phyloP scores from a whole-genome alignment of 2,113 vertebrate genomes.

The Ailurus styani region DNA sequence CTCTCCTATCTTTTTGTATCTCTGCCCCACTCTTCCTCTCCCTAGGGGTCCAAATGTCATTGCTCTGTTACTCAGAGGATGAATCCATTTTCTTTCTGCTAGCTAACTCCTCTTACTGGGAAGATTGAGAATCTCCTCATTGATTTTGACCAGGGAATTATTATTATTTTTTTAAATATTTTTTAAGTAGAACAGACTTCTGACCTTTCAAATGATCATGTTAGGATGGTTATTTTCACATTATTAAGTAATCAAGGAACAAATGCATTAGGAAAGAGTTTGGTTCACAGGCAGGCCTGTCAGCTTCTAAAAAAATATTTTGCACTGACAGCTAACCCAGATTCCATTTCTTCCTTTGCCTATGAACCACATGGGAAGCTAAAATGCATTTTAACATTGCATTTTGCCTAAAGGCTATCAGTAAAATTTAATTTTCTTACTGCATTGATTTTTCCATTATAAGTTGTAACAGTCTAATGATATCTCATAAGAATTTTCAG shows the following conservation, averaged over 20 bases:
- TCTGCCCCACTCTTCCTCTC: conserved; percentile 73
- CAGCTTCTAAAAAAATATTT: conserved; percentile 77
- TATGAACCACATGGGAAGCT: conserved; percentile 88
- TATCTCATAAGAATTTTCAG: conserved; percentile 86
- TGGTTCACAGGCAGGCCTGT: conserved; percentile 76
- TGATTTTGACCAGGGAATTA: conserved; percentile 86
- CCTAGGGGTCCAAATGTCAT: conserved; percentile 82
- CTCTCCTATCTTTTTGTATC: conserved; percentile 80
- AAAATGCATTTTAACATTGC: conserved; percentile 94
- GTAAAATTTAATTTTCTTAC: conserved; percentile 98
- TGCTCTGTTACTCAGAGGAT: conserved; percentile 78
- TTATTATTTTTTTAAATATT: conserved; percentile 80
- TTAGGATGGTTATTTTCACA: conserved; percentile 88
- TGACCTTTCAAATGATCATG: conserved; percentile 92
- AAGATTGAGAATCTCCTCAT: conserved; percentile 82
- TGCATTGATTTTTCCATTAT: conserved; percentile 94
- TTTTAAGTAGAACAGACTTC: conserved; percentile 84
- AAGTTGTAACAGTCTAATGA: conserved; percentile 90
- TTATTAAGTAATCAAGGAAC: conserved; percentile 90
- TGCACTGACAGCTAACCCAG: conserved; percentile 83
- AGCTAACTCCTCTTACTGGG: conserved; percentile 80
- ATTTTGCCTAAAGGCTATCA: conserved; percentile 97
- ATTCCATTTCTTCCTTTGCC: conserved; percentile 84
- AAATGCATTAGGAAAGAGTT: conserved; percentile 86
- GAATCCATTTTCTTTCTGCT: conserved; percentile 79